Base-by-base conservation (phyloP, 2,888 invertebrate genomes). In the Clepsis dumicolana region DNA sequence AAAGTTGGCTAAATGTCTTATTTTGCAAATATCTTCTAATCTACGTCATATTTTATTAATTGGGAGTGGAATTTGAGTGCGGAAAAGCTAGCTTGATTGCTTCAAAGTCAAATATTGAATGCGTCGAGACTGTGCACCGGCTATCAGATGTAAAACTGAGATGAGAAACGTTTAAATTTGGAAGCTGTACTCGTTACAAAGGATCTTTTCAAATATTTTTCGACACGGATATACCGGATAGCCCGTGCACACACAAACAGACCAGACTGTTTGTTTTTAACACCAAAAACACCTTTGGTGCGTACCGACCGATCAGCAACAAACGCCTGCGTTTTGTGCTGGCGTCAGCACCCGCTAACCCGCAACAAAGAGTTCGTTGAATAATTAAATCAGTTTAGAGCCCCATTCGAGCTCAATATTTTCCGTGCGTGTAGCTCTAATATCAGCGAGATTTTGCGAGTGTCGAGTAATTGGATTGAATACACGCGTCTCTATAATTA, bases 391-490 rank as follows among this genome's bases (percentile, higher is more conserved):
- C 48, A 56, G 29, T n/a, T 41, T 14, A 27, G 14, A 18, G 48
- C 44, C 29, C 48, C 1, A 44, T 48, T 0, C 25, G 25, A 12
- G 2, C 21, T 35, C 32, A 59, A 60, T 52, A 52, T 59, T 54
- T 25, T 32, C 24, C 29, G 16, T 53, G 53, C 21, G 32, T 44
- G 65, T 44, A 35, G 41, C 27, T 38, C 52, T 60, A 44, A 53
- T 65, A 60, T 27, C 18, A 3, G 12, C 12, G n/a, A n/a, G n/a
- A n/a, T n/a, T n/a, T n/a, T n/a, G n/a, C n/a, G 59, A 53, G 53
- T 54, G 60, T 64, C 32, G 41, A 25, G 10, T 65, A 65, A 60
- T 65, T 61, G 53, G 60, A 61, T 65, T 41, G 44, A 44, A 50
- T 12, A 27, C 52, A 32, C 54, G n/a, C 44, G 60, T 29, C 35